Conservation (phyloP, 2,888 invertebrate species). For the Lacanobia wlatinum region DNA sequence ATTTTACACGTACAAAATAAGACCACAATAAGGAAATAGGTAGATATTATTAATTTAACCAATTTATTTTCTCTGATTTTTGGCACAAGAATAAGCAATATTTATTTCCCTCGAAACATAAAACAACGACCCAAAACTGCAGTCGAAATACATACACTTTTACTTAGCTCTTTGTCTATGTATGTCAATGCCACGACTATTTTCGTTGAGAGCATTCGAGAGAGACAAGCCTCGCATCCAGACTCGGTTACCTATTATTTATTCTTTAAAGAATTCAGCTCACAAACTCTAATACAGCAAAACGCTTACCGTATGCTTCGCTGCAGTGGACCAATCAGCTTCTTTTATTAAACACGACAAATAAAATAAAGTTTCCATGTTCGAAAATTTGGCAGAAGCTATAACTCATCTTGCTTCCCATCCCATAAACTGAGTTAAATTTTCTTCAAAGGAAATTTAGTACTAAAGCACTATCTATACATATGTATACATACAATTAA, state of each 20-base stretch:
- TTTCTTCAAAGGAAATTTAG: neutral
- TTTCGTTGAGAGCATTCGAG: constrained; percentile 44
- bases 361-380: constrained; percentile 27
- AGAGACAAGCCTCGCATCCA: constrained; percentile 25
- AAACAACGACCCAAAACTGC: neutral
- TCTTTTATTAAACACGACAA: constrained; percentile 22
- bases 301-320: neutral
- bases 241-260: constrained; percentile 43
- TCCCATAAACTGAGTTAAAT: constrained; percentile 10
- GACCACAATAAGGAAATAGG: too few relatives aligned
- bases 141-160: neutral
- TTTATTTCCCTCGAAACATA: too few relatives aligned
- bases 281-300: constrained; percentile 5
- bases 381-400: constrained; percentile 30
- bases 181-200: constrained; percentile 56
- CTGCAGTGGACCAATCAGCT: constrained; percentile 17
- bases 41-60: too few relatives aligned
- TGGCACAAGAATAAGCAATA: neutral
- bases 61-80: neutral
- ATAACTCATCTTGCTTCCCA: constrained; percentile 34
- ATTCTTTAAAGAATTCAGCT: constrained; percentile 15
- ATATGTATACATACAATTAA: too few relatives aligned
- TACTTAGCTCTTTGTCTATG: constrained; percentile 12
- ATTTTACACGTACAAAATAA: too few relatives aligned
- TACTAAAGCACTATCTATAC: constrained; percentile 2